Base-by-base conservation (phyloP, 1,140 invertebrate genomes). In the Leguminivora glycinivorella region DNA sequence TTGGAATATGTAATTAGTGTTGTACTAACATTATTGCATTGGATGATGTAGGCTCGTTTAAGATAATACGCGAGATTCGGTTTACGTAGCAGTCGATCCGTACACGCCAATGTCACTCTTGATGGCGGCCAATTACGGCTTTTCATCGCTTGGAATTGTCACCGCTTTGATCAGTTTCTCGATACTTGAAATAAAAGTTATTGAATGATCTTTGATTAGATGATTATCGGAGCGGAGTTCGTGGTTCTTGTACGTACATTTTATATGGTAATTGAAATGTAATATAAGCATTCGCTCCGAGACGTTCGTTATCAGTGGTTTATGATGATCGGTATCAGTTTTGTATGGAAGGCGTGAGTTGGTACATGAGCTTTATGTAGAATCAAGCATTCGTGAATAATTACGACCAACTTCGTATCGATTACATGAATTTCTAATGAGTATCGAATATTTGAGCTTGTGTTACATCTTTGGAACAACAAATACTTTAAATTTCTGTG, bases 221-320 rank as follows among this genome's bases (percentile, higher is more conserved):
- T 87, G 83, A 88, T 89, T 89, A 90, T 88, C 88, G 75, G 70
- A 78, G 69, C 75, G 73, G 40, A 56, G 80, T 75, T 76, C 78
- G 75, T 77, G 79, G 74, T 75, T 79, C 77, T 83, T 83, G 80
- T 84, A 78, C 72, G 78, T 82, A 85, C 84, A 81, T 87, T 88
- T 88, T 85, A 88, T 90, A 88, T 90, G 85, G 82, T 90, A 88
- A 90, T 90, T 88, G 86, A 88, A 90, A 88, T 87, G 84, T 88
- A 87, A 87, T 85, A 86, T 84, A 85, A 85, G 80, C 79, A 82
- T 82, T 84, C 71, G 82, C 77, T 82, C 83, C 79, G 75, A 82
- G 77, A 74, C 71, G 79, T 83, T 85, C 80, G 78, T 89, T 87
- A 88, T 83, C 79, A 78, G 72, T 79, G 78, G 77, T 87, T 83